A percentile compares a stretch with the other conserved stretches of the same genome.
phyloP scores from a whole-genome alignment of 2,888 invertebrate species.

The Drosophila seclusa region DNA sequence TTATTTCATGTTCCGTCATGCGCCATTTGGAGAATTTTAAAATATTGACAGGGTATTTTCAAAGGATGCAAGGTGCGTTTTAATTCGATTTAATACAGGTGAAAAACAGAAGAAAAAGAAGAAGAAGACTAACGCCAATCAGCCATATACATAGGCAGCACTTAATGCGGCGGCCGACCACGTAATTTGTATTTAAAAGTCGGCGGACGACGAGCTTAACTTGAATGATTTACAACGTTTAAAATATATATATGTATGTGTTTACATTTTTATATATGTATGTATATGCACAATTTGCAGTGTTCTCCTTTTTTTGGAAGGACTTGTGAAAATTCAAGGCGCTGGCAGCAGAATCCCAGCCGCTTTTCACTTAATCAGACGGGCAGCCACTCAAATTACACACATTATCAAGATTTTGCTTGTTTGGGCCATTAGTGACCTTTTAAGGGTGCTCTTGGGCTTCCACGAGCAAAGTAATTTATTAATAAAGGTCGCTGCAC shows the following conservation, averaged over 20 bases:
- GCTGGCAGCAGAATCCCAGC: background rate
- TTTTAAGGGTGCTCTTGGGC: slow-evolving; percentile 20
- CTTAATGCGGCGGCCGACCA: slow-evolving; percentile 56
- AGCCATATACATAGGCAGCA: slow-evolving; percentile 47
- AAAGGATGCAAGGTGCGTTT: slow-evolving; percentile 7
- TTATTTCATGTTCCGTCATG: background rate
- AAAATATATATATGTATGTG: background rate
- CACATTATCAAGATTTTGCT: slow-evolving; percentile 51
- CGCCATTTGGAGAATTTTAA: background rate
- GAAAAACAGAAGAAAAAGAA: slow-evolving; percentile 23
- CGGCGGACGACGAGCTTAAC: slow-evolving; percentile 48
- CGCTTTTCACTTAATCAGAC: slow-evolving; percentile 32
- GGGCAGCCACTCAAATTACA: slow-evolving; percentile 43
- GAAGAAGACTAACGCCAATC: slow-evolving; percentile 25
- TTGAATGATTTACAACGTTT: slow-evolving; percentile 61
- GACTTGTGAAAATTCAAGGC: background rate
- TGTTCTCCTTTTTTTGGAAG: background rate
- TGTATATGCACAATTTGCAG: slow-evolving; percentile 39
- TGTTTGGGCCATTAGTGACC: slow-evolving; percentile 41
- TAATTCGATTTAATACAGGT: slow-evolving; percentile 49
- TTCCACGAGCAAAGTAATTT: slow-evolving; percentile 51
- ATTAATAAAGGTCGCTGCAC: slow-evolving; percentile 45
- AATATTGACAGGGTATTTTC: background rate
- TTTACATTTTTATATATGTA: background rate
- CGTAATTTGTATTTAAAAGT: slow-evolving; percentile 62